Evolutionary conservation across 2,797 vertebrate species (phyloP), one percentile per base, ranked within the genome.

Genomic region (Tamandua tetradactyla): DNA sequence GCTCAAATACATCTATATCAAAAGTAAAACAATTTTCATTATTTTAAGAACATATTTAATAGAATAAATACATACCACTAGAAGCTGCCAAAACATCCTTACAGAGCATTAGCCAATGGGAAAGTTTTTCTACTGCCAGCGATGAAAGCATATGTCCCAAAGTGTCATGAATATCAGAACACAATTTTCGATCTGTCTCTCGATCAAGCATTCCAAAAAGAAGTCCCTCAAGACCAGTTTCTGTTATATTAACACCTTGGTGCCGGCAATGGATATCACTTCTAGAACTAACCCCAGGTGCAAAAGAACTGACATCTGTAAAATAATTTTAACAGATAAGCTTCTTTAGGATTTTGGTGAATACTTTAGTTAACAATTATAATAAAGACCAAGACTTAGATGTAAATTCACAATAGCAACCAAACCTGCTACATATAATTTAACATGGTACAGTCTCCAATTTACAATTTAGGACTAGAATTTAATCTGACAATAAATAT

Each of bases 131-230:
- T 93, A 99, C 99, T 4, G 99, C 99, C 94, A 99, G 98, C 0
- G 99, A 99, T 0, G 99, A 99, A 74, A 99, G 99, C 99, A 99
- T 99, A 97, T 99, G 99, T 9, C 99, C 99, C 97, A 99, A 97
- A 0, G 99, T 99, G 98, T 99, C 99, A 0, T 99, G 99, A 97
- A 99, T 99, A 97, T 99, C 99, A 8, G 99, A 99, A 97, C 99
- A 99, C 82, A 99, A 95, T 97, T 99, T 99, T 96, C 99, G 97
- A 97, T 99, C 99, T 0, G 99, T 99, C 98, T 99, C 99, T 0
- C 99, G 98, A 97, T 99, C 99, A 98, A 99, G 94, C 99, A 99
- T 99, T 82, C 99, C 99, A 90, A 99, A 99, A 68, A 99, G 98
- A 89, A 99, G 99, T 0, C 99, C 99, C 97, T 99, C 99, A 3